Percentiles rank a stretch among this genome's conserved stretches.
phyloP scores from a whole-genome alignment of 1,140 invertebrate genomes.

The Pteromalus puparum region DNA sequence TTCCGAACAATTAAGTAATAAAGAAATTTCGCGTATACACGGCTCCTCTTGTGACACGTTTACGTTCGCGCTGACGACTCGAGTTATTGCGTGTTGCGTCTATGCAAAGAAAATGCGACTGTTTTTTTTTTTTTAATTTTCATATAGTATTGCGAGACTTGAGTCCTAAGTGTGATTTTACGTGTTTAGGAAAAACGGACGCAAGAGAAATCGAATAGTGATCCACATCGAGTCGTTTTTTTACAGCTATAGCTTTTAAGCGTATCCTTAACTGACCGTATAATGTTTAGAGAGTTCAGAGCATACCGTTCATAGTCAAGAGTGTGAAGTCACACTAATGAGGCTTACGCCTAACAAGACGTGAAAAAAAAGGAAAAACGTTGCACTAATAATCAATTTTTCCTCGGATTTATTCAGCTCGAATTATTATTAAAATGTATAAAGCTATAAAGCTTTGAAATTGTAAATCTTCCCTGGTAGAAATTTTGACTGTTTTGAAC shows the following conservation, averaged over 20 bases:
- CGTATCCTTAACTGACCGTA: background rate
- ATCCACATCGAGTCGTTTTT: background rate
- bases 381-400: background rate
- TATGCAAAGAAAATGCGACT: background rate
- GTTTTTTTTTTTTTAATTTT: too few relatives aligned
- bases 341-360: background rate
- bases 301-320: background rate
- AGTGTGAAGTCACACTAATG: background rate
- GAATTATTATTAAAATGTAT: background rate
- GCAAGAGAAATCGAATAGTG: background rate
- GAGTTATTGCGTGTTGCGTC: background rate
- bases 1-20: background rate
- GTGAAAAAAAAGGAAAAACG: background rate
- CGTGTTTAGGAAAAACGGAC: too few relatives aligned
- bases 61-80: background rate
- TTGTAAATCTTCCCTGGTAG: too few relatives aligned
- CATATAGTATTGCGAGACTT: too few relatives aligned
- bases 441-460: too few relatives aligned
- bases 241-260: background rate
- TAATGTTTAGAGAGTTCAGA: background rate
- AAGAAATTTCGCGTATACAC: background rate
- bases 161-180: too few relatives aligned
- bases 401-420: background rate
- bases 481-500: too few relatives aligned
- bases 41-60: background rate